These are phyloP conservation scores for Cloeon dipterum DNA, from an alignment of 2,888 invertebrate genomes.

Conservation along the genomic window DNA sequence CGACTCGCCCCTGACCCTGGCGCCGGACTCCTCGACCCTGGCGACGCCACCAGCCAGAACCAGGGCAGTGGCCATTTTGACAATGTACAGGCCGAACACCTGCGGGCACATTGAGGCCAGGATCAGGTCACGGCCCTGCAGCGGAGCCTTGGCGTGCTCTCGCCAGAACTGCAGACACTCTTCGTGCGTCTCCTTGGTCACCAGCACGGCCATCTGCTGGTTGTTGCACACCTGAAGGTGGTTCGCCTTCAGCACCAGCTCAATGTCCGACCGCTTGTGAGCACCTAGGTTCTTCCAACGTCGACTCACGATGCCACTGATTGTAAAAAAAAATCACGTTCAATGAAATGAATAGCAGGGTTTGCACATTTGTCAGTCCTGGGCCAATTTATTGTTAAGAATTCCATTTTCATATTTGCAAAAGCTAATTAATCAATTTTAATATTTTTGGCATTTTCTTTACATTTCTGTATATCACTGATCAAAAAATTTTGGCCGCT, in stretches of 20 bases:
- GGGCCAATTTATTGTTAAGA: no score
- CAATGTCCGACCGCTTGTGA: slow-evolving; percentile 40
- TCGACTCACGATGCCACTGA: slow-evolving; percentile 53
- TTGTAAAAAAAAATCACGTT: slow-evolving; percentile 9
- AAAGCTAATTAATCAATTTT: no score
- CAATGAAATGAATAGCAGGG: slow-evolving; percentile 2
- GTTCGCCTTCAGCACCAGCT: slow-evolving; percentile 46
- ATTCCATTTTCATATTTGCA: no score
- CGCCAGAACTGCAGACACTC: slow-evolving; percentile 53
- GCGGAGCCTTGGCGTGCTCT: slow-evolving; percentile 31
- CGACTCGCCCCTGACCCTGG: slow-evolving; percentile 46
- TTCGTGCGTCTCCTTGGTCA: slow-evolving; percentile 38
- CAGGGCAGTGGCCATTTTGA: slow-evolving; percentile 64
- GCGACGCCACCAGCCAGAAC: slow-evolving; percentile 25
- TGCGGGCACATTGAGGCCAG: slow-evolving; percentile 64
- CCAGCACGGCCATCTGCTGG: slow-evolving; percentile 20
- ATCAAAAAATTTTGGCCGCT: no score
- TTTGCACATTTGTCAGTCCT: no score
- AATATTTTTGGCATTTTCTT: no score
- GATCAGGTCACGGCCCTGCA: slow-evolving; percentile 54
- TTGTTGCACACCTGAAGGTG: slow-evolving; percentile 39
- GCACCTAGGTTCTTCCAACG: slow-evolving; percentile 39
- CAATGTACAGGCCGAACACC: slow-evolving; percentile 67
- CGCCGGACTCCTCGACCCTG: slow-evolving; percentile 22
- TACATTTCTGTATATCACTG: not conserved